Percentiles rank a stretch among this genome's conserved stretches.
Evolutionary conservation across 2,113 vertebrate species (phyloP).

Genomic region (Pelecanus crispus): DNA sequence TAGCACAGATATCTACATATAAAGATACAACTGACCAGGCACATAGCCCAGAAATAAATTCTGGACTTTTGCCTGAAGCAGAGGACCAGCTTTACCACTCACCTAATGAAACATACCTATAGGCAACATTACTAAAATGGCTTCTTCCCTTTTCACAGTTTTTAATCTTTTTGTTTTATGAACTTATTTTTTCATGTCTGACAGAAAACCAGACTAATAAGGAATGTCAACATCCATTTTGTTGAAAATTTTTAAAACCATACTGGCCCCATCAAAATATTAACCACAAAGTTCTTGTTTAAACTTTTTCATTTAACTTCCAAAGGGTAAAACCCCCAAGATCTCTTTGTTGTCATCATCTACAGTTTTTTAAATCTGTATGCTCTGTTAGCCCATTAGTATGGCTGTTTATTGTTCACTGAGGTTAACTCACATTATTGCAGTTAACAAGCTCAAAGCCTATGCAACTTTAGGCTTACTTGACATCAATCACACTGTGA

Average conservation of each 20-base stretch:
- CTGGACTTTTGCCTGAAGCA: background rate
- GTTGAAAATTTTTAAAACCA: background rate
- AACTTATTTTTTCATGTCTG: background rate
- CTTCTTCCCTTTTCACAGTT: background rate
- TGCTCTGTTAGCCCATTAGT: background rate
- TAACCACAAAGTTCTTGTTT: background rate
- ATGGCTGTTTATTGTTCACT: background rate
- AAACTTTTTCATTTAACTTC: background rate
- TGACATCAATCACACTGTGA: background rate
- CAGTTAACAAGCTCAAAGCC: background rate
- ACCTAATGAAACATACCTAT: background rate
- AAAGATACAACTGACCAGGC: background rate
- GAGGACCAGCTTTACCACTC: background rate
- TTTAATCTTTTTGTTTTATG: background rate
- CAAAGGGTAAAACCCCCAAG: background rate
- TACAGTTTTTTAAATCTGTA: background rate
- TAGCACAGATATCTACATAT: background rate
- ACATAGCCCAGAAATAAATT: background rate
- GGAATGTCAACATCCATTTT: background rate
- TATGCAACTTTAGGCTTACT: background rate
- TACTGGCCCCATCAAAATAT: background rate
- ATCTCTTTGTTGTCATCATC: background rate
- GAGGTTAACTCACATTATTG: background rate
- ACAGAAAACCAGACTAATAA: background rate
- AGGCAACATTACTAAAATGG: background rate